phyloP scores from a whole-genome alignment of 2,888 invertebrate species.

The Aphidoletes aphidimyza region DNA sequence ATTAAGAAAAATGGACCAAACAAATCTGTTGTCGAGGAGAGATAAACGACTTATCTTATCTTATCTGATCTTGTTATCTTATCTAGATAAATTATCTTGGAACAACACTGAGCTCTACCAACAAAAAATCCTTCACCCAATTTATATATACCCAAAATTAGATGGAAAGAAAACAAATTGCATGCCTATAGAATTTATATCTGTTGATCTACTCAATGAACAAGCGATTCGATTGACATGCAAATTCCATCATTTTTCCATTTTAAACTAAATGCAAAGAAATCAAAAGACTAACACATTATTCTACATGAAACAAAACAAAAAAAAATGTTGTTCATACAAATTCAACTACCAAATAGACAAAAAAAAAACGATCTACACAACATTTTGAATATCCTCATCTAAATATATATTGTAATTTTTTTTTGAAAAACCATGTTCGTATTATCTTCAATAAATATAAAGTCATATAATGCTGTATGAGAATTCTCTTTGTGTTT shows the following conservation, averaged over 20 bases:
- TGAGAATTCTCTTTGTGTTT: conserved; percentile 22
- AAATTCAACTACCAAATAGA: background rate
- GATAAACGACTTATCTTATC: too few species aligned
- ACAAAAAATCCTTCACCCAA: background rate
- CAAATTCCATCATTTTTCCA: background rate
- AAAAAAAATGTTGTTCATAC: background rate
- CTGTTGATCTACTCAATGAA: too few species aligned
- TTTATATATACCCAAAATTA: background rate
- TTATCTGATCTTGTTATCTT: too few species aligned
- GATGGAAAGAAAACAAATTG: background rate
- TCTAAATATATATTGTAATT: background rate
- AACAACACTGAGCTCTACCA: too few species aligned
- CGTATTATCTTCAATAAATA: too few species aligned
- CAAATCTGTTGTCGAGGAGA: too few species aligned
- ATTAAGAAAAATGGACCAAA: background rate
- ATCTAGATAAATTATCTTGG: too few species aligned
- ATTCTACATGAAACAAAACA: background rate
- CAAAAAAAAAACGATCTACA: background rate
- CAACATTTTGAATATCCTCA: background rate
- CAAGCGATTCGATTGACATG: conserved; percentile 6
- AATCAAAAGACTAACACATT: background rate
- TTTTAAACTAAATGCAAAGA: background rate
- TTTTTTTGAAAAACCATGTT: too few species aligned
- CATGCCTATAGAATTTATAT: background rate
- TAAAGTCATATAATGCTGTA: conserved; percentile 44